These are phyloP conservation scores for Oreochromis tanganicae DNA, from an alignment of 2,113 vertebrate species.

Conservation along the genomic window DNA sequence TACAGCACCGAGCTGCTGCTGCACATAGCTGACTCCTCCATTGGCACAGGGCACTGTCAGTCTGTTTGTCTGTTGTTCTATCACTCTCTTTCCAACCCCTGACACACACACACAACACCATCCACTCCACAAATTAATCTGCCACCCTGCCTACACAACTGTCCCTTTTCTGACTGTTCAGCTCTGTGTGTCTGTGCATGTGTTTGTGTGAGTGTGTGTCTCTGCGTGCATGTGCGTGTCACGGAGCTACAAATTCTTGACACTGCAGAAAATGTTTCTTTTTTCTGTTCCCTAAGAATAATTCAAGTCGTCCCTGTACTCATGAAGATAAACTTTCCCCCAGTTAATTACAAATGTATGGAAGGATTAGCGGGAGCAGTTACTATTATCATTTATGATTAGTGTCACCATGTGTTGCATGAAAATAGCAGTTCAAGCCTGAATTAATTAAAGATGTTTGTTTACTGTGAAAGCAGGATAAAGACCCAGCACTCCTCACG, in stretches of 20 bases:
- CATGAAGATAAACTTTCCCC: conserved; percentile 32
- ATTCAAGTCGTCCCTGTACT: conserved; percentile 32
- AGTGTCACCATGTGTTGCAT: conserved; percentile 18
- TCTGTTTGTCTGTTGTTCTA: not conserved
- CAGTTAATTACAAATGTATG: conserved; percentile 56
- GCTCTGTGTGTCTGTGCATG: conserved; percentile 1
- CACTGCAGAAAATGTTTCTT: conserved; percentile 25
- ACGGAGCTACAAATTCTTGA: conserved; percentile 35
- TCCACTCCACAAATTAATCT: conserved; percentile 33
- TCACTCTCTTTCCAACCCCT: not conserved
- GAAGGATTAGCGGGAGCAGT: conserved; percentile 43
- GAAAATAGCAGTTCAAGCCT: conserved; percentile 16
- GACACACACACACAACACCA: not conserved
- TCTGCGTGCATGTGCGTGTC: not conserved
- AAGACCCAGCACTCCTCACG: not conserved
- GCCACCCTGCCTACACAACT: conserved; percentile 24
- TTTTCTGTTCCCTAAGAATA: not conserved
- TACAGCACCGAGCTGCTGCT: not conserved
- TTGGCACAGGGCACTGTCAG: not conserved
- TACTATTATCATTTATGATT: conserved; percentile 54
- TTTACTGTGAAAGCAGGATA: conserved; percentile 29
- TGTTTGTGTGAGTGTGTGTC: not conserved
- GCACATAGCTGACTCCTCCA: not conserved
- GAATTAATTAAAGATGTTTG: conserved; percentile 38
- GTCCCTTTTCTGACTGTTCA: conserved; percentile 36